phyloP scores from a whole-genome alignment of 1,140 invertebrate genomes.

The Monochamus saltuarius region DNA sequence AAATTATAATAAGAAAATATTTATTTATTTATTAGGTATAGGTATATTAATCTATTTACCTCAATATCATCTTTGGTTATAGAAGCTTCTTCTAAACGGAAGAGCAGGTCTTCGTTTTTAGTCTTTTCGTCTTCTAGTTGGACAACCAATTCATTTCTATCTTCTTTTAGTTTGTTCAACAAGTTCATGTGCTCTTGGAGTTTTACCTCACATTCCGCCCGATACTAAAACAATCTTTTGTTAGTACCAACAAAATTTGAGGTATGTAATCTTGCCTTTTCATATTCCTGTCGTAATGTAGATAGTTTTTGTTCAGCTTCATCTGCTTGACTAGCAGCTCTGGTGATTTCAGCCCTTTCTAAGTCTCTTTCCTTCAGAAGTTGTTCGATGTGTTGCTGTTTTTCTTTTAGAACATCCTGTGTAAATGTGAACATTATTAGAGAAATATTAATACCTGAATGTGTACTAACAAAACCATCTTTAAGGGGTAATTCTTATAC shows the following conservation, averaged over 20 bases:
- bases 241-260: background rate
- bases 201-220: constrained; percentile 59
- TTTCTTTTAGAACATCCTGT: constrained; percentile 88
- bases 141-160: constrained; percentile 64
- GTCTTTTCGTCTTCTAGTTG: constrained; percentile 83
- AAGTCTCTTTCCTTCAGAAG: constrained; percentile 86
- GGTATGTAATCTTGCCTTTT: constrained; percentile 51
- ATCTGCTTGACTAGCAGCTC: constrained; percentile 70
- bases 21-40: background rate
- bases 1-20: constrained; percentile 12
- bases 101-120: constrained; percentile 89
- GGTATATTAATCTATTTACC: constrained; percentile 56
- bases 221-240: constrained; percentile 49
- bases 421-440: no score
- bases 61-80: constrained; percentile 77
- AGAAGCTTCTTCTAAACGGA: constrained; percentile 87
- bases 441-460: no score
- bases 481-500: no score
- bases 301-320: constrained; percentile 61
- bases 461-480: no score
- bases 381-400: constrained; percentile 89
- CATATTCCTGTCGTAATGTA: constrained; percentile 57
- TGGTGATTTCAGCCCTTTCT: constrained; percentile 79
- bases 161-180: constrained; percentile 61
- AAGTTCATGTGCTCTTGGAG: constrained; percentile 49